Evolutionary conservation across 1,140 invertebrate genomes (phyloP).

Genomic region (Geopemphigus sp.): DNA sequence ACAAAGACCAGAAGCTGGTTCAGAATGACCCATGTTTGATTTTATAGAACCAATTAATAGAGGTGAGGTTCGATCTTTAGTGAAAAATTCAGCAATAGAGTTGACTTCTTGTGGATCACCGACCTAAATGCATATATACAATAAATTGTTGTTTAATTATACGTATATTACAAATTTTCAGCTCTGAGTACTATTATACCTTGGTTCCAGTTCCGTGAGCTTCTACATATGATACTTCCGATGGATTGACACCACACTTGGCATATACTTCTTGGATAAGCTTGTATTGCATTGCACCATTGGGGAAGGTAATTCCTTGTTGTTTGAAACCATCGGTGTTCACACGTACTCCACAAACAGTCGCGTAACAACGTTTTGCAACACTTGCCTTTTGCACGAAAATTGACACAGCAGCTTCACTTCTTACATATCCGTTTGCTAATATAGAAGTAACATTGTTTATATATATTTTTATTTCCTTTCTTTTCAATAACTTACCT

Average conservation of each 20-base stretch:
- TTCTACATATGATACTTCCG: slow-evolving; percentile 83
- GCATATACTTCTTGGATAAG: slow-evolving; percentile 83
- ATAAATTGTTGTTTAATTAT: neutral
- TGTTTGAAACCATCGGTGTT: slow-evolving; percentile 90
- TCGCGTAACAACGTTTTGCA: slow-evolving; percentile 81
- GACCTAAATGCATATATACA: slow-evolving; percentile 55
- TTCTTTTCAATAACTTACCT: slow-evolving; percentile 58
- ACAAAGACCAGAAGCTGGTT: slow-evolving; percentile 88
- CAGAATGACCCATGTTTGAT: slow-evolving; percentile 97
- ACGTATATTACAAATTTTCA: neutral
- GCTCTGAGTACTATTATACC: slow-evolving; percentile 55
- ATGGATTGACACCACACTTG: slow-evolving; percentile 77
- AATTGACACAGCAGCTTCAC: slow-evolving; percentile 80
- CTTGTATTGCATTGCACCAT: slow-evolving; percentile 78
- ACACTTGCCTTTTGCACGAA: slow-evolving; percentile 74
- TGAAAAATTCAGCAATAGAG: slow-evolving; percentile 88
- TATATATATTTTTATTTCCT: neutral
- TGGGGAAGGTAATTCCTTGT: slow-evolving; percentile 88
- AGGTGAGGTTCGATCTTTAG: slow-evolving; percentile 70
- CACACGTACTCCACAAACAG: slow-evolving; percentile 77
- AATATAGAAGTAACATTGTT: neutral
- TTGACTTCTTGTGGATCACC: slow-evolving; percentile 96
- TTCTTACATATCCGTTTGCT: slow-evolving; percentile 86
- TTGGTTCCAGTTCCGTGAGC: slow-evolving; percentile 96
- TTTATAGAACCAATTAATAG: slow-evolving; percentile 93